Evolutionary conservation across 2,888 invertebrate species (phyloP).

Genomic region (Capitulum mitella): DNA sequence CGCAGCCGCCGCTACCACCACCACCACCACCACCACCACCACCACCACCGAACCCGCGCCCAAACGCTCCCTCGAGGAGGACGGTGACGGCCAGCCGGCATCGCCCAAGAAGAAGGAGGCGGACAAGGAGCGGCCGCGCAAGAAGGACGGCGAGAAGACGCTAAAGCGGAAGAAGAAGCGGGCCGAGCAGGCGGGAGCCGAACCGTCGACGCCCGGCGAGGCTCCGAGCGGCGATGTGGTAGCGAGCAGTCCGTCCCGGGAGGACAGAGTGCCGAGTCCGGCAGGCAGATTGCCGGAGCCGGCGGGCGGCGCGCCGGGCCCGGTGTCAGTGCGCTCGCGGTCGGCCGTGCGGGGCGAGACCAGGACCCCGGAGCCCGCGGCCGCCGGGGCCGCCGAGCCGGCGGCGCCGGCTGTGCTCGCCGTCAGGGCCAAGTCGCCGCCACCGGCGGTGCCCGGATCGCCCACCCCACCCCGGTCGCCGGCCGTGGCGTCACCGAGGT

Average conservation of each 20-base stretch:
- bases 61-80: not conserved
- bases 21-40: no score
- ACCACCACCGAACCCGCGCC: not conserved
- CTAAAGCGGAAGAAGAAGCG: conserved; percentile 13
- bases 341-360: not conserved
- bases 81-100: not conserved
- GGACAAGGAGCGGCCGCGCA: not conserved
- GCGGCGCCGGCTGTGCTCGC: not conserved
- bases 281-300: not conserved
- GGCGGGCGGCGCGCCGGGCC: not conserved
- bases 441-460: not conserved
- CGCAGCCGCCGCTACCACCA: not conserved
- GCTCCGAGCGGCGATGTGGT: not conserved
- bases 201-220: not conserved
- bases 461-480: not conserved
- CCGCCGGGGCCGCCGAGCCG: not conserved
- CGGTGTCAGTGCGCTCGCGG: not conserved
- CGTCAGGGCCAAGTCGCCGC: not conserved
- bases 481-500: not conserved
- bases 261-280: not conserved
- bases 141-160: conserved; percentile 10
- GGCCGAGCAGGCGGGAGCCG: not conserved
- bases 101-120: not conserved
- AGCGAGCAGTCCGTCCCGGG: not conserved
- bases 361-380: not conserved